Evolutionary conservation across 2,113 vertebrate species (phyloP), one percentile per base, ranked within the genome.

Genomic region (Heteronetta atricapilla): DNA sequence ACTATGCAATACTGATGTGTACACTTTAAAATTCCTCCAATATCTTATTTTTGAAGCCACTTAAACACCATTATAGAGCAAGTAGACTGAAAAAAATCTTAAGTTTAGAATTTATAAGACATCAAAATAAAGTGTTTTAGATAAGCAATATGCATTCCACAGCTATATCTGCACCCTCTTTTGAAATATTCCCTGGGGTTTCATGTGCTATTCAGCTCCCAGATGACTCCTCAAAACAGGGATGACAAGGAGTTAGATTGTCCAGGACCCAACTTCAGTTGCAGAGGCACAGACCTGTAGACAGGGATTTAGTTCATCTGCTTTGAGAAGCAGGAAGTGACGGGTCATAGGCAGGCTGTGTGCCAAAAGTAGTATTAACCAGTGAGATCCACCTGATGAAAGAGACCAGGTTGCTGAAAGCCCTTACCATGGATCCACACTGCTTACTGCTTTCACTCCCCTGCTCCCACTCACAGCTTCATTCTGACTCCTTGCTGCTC

Each of bases 351-450:
- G 69, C 56, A 44, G 33, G 77, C 89, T 73, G 16, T 31, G 8
- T 9, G 26, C 53, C 59, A 77, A 22, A 18, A 42, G 13, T 3
- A 42, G 2, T 4, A 64, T 42, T 17, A 67, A 60, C 12, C 4
- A 31, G 10, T 2, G 18, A 52, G 62, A 89, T 46, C 13, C 15
- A 26, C 42, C 56, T 86, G 50, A 5, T 14, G 56, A 33, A 44
- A 89, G 19, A 15, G 8, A 77, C 8, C 50, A 53, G 33, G 38
- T 89, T 46, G 46, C 77, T 67, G 31, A 62, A 44, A 46, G 14
- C 26, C 46, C 38, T 52, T 23, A 40, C 22, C 52, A 59, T 0
- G 50, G 72, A 40, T 3, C 10, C 4, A 1, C 46, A 75, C 29
- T 26, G 8, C 34, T 64, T 9, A 3, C 8, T 17, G 13, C 8